phyloP scores from a whole-genome alignment of 2,113 vertebrate species.

The Oreochromis tanganicae region DNA sequence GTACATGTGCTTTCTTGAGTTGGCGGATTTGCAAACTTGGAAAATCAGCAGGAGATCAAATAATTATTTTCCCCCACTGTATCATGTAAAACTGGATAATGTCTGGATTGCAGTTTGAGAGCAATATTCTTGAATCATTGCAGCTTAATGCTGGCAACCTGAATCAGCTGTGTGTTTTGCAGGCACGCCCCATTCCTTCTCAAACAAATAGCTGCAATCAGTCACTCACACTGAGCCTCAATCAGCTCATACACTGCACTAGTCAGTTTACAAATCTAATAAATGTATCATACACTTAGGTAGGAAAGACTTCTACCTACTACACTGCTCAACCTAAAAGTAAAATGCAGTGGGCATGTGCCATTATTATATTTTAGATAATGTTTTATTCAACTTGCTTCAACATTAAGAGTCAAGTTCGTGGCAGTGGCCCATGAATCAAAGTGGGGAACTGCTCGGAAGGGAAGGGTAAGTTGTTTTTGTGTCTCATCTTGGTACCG shows the following conservation, averaged over 20 bases:
- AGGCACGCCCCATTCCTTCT: not conserved
- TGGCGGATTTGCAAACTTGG: not conserved
- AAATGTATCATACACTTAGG: not conserved
- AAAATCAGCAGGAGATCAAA: not conserved
- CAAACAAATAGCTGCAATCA: not conserved
- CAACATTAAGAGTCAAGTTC: slow-evolving; percentile 6
- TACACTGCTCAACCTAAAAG: not conserved
- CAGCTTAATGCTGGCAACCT: not conserved
- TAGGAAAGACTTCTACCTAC: not conserved
- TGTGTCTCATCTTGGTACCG: not conserved
- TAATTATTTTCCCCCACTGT: not conserved
- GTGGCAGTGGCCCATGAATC: slow-evolving; percentile 14
- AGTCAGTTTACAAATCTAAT: not conserved
- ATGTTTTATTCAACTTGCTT: slow-evolving; percentile 20
- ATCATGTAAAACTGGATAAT: not conserved
- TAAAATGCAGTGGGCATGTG: not conserved
- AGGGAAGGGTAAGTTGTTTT: not conserved
- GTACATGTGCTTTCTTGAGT: not conserved
- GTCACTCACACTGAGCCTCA: not conserved
- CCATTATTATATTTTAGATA: not conserved
- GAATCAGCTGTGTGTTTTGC: not conserved
- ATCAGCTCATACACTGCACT: not conserved
- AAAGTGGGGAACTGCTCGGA: not conserved
- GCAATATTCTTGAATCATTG: not conserved
- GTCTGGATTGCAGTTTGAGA: not conserved